Base-by-base conservation (phyloP, 2,888 invertebrate genomes). In the Lycophotia porphyrea region DNA sequence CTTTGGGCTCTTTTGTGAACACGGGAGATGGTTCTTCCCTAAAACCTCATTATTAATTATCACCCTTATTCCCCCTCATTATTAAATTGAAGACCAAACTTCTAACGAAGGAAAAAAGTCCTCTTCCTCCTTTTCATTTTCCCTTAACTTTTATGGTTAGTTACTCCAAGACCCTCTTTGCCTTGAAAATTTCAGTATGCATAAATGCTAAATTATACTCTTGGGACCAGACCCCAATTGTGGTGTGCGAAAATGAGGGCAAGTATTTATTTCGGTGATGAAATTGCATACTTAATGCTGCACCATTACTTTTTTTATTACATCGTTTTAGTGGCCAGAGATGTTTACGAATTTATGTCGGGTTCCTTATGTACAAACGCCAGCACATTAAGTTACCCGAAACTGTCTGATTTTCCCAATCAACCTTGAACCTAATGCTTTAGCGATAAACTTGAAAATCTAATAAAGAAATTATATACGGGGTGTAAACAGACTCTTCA, bases 241-340 rank as follows among this genome's bases (percentile, higher is more conserved):
- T 76, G 84, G 73, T 66, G 13, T 21, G 60, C n/a, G 49, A 61
- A 66, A 84, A 84, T 71, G 72, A 74, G 73, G 72, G 21, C 74
- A 68, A 74, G 52, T 72, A 52, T 73, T 72, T 72, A 71, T 73
- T 82, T 78, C 60, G 31, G 70, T 75, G 64, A 73, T 84, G 71
- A 85, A 82, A 82, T 79, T 72, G 60, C 71, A 66, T 58, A 63
- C 61, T 66, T 78, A 82, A 85, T 71, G 36, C 7, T 63, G 61
- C 49, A 68, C 64, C 73, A 71, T 77, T 44, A 82, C 71, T 55
- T 68, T 82, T 80, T 81, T 84, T 84, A 84, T 76, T 64, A 63
- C 65, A 39, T 24, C 58, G 27, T 64, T 74, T 64, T 63, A 55
- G 27, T 52, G 49, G 42, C 9, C 21, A 42, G 42, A 47, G 34